phyloP scores from a whole-genome alignment of 2,888 invertebrate genomes.

The Craniophora ligustri region DNA sequence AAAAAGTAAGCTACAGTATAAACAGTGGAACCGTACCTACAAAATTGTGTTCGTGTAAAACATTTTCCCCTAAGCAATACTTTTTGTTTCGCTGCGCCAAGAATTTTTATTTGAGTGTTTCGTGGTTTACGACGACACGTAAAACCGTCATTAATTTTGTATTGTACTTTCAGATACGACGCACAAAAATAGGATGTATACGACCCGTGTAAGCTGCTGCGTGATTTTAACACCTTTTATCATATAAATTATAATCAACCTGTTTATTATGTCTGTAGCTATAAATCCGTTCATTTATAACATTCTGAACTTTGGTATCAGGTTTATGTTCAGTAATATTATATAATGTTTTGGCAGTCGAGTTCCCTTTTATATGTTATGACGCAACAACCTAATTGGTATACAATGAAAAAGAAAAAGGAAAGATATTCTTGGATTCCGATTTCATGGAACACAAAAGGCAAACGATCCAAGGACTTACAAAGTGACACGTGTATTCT shows the following conservation, averaged over 20 bases:
- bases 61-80: slow-evolving; percentile 53
- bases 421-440: slow-evolving; percentile 1
- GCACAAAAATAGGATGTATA: slow-evolving; percentile 62
- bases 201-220: slow-evolving; percentile 51
- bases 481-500: slow-evolving; percentile 27
- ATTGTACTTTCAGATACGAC: slow-evolving; percentile 62
- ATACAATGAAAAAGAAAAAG: not conserved
- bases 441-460: slow-evolving; percentile 7
- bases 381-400: not conserved
- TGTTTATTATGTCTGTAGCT: slow-evolving; percentile 27
- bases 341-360: slow-evolving; percentile 12
- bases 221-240: slow-evolving; percentile 34
- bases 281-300: slow-evolving; percentile 46
- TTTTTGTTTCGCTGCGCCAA: slow-evolving; percentile 57
- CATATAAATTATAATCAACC: slow-evolving; percentile 31
- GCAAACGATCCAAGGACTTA: slow-evolving; percentile 15
- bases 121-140: slow-evolving; percentile 71
- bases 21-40: slow-evolving; percentile 27
- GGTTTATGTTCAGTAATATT: slow-evolving; percentile 20
- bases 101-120: slow-evolving; percentile 67
- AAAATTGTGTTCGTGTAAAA: slow-evolving; percentile 50
- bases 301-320: slow-evolving; percentile 42
- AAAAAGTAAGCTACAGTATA: slow-evolving; percentile 7
- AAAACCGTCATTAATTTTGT: slow-evolving; percentile 75
- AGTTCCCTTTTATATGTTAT: not conserved